phyloP scores from a whole-genome alignment of 1,140 invertebrate genomes.

The Leptonema lineaticorne region DNA sequence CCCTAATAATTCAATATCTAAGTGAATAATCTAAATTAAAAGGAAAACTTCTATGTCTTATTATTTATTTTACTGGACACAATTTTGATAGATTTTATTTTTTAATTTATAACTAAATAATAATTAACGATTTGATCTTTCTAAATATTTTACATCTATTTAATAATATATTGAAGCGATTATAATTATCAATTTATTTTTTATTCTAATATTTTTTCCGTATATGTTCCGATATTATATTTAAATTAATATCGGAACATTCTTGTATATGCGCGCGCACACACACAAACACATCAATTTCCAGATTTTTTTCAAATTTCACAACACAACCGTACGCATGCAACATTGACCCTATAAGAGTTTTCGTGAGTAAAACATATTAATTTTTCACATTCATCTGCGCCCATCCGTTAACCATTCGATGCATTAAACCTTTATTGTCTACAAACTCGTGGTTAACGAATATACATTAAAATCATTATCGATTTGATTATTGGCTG shows the following conservation, averaged over 20 bases:
- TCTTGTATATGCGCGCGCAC: too few species aligned
- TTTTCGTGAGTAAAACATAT: constrained; percentile 26
- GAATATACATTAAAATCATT: constrained; percentile 30
- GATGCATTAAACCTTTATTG: constrained; percentile 19
- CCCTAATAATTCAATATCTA: too few species aligned
- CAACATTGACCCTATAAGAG: background rate
- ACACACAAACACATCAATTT: too few species aligned
- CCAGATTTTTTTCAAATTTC: background rate
- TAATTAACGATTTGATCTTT: too few species aligned
- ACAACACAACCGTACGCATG: background rate
- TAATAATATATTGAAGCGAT: too few species aligned
- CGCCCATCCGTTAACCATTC: constrained; percentile 1
- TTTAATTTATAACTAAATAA: too few species aligned
- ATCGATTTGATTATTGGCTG: constrained; percentile 25
- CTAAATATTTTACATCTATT: too few species aligned
- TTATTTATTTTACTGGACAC: too few species aligned
- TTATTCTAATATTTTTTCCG: background rate
- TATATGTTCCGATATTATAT: background rate
- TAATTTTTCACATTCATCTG: constrained; percentile 13
- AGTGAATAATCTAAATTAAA: too few species aligned
- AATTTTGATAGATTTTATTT: too few species aligned
- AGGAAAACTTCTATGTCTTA: too few species aligned
- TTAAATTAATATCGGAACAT: background rate
- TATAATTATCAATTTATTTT: background rate
- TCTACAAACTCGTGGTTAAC: constrained; percentile 26